Conservation (phyloP, 2,888 invertebrate species). For the Steromphala cineraria region DNA sequence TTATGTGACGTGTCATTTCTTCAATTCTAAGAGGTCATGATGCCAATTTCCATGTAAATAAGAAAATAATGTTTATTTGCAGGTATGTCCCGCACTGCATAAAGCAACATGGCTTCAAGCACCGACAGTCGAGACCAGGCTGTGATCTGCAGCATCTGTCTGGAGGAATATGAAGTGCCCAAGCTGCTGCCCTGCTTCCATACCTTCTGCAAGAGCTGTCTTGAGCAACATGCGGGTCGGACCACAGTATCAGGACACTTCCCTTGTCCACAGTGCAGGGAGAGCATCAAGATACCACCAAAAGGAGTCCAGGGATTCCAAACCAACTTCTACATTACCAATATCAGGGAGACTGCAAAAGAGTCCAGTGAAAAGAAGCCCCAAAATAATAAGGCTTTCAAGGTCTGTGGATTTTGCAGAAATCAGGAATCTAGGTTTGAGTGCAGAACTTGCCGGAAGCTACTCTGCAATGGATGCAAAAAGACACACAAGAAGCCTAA, state of each 20-base stretch:
- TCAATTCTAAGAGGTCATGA: too few species aligned
- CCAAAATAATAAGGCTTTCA: not conserved
- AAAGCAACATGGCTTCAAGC: not conserved
- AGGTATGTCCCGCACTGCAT: not conserved
- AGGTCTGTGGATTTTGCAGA: not conserved
- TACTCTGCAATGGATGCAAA: not conserved
- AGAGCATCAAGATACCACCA: not conserved
- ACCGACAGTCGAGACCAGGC: not conserved
- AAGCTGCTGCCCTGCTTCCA: slow-evolving; percentile 1
- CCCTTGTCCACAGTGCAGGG: not conserved
- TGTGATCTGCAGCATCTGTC: not conserved
- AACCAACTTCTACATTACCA: not conserved
- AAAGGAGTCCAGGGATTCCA: not conserved
- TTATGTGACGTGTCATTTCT: too few species aligned
- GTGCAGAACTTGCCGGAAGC: not conserved
- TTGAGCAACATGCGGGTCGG: not conserved
- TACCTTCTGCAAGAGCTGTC: not conserved
- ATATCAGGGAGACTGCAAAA: not conserved
- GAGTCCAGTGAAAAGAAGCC: not conserved
- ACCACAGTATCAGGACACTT: not conserved
- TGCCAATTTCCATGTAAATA: too few species aligned
- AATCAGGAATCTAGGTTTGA: not conserved
- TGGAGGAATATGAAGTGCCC: not conserved
- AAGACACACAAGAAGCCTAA: not conserved
- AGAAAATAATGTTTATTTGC: too few species aligned